Evolutionary conservation across 2,113 vertebrate genomes (phyloP).

Genomic region (Vombatus ursinus): DNA sequence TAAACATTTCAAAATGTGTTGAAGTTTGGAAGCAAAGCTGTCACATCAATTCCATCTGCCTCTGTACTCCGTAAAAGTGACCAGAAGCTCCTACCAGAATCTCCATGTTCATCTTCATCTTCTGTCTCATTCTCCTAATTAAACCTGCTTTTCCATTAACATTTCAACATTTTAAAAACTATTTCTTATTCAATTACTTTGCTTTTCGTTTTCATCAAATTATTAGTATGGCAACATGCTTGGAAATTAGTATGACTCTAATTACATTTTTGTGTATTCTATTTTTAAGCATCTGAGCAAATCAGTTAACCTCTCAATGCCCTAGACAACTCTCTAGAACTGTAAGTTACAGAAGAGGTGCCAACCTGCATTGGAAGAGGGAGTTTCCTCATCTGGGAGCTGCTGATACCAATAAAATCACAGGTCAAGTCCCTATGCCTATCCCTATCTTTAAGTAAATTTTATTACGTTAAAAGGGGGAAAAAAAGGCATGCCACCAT

Average conservation of each 20-base stretch:
- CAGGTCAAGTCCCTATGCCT: neutral
- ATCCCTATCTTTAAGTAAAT: slow-evolving; percentile 30
- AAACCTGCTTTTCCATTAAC: neutral
- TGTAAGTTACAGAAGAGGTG: neutral
- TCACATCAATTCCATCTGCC: neutral
- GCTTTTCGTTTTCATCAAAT: neutral
- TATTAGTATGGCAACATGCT: neutral
- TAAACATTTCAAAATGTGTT: neutral
- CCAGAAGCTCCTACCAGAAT: slow-evolving; percentile 13
- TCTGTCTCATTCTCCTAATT: slow-evolving; percentile 43
- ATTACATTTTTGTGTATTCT: slow-evolving; percentile 47
- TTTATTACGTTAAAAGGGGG: slow-evolving; percentile 51
- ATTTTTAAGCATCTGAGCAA: neutral
- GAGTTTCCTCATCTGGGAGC: neutral
- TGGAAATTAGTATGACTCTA: neutral
- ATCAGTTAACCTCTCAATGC: neutral
- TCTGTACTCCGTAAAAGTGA: slow-evolving; percentile 16
- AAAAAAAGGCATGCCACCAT: neutral
- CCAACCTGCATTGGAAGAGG: neutral
- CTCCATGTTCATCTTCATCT: neutral
- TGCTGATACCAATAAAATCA: neutral
- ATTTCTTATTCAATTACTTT: neutral
- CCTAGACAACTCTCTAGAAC: neutral
- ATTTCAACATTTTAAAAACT: neutral
- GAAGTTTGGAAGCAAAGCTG: neutral